Conservation (phyloP, 2,888 invertebrate genomes). For the Coremacera marginata region DNA sequence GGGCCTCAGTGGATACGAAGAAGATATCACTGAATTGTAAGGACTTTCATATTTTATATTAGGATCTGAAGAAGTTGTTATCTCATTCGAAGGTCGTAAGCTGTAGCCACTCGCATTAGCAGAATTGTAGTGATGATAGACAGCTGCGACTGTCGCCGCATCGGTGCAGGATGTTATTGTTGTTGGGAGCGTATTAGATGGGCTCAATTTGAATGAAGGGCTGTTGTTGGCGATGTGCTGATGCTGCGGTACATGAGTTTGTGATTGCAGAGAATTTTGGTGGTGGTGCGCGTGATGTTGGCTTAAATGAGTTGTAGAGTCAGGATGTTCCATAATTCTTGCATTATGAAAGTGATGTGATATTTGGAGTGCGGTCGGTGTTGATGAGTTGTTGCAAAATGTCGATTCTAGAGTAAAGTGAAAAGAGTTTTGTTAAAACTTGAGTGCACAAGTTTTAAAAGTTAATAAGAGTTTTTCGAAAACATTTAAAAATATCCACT, state of each 20-base stretch:
- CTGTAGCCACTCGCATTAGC: constrained; percentile 46
- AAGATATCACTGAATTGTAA: constrained; percentile 65
- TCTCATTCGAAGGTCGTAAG: constrained; percentile 53
- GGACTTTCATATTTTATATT: constrained; percentile 66
- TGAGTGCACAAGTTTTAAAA: no score
- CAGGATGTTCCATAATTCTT: constrained; percentile 67
- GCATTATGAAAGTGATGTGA: constrained; percentile 60
- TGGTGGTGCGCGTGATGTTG: constrained; percentile 50
- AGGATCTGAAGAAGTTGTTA: constrained; percentile 55
- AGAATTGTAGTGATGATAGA: constrained; percentile 52
- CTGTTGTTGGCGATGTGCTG: constrained; percentile 51
- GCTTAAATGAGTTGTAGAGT: constrained; percentile 64
- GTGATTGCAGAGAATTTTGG: constrained; percentile 43
- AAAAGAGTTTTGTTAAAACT: not conserved
- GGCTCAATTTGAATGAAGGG: constrained; percentile 43
- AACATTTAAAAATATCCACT: no score
- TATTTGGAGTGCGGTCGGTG: constrained; percentile 47
- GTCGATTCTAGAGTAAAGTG: constrained; percentile 51
- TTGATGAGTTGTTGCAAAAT: constrained; percentile 60
- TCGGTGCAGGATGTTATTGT: constrained; percentile 31
- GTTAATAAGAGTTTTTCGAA: not conserved
- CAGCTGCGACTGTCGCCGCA: constrained; percentile 25
- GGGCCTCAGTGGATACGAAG: constrained; percentile 65
- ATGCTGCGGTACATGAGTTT: constrained; percentile 41
- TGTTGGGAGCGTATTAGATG: constrained; percentile 55